Evolutionary conservation across 2,113 vertebrate genomes (phyloP), one percentile per base, ranked within the genome.

Genomic region (Chaetorhynchus papuensis): DNA sequence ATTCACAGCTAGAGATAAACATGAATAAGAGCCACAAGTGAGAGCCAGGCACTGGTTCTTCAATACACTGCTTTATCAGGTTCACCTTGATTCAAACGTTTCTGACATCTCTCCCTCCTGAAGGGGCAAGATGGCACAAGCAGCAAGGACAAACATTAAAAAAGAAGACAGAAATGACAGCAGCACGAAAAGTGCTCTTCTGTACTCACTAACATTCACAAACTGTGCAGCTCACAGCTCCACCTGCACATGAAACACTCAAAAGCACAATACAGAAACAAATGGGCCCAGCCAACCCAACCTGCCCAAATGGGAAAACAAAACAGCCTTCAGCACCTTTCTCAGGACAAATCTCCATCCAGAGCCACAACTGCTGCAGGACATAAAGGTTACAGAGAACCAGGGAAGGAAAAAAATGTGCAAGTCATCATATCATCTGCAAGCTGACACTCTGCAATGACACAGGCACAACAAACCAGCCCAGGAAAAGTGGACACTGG

Each of bases 1-100:
- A 94, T 97, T 96, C 92, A 53, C 90, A 96, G 93, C 92, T 75
- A 96, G 92, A 96, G 97, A 96, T 87, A 97, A 97, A 97, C 95
- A 97, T 70, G 88, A 95, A 87, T 91, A 84, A 91, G 89, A 96
- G 88, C 89, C 94, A 96, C 39, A 2, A 87, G 83, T 15, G 91
- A 78, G 83, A 96, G 95, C 95, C 93, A 96, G 97, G 88, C 95
- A 81, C 92, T 11, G 82, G 68, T 78, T 96, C 72, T 71, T 75
- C 83, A n/a, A 44, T 30, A 11, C 37, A 16, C 30, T 82, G 76
- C 88, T 90, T 81, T 28, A 74, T 74, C 61, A n/a, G 54, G 9
- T 83, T 95, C 86, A 94, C 89, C 83, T 75, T 68, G 68, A 82
- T 70, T 87, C 71, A 37, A 35, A 89, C 23, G 33, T 33, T 89